A percentile compares a stretch with the other conserved stretches of the same genome.
Conservation (phyloP, 2,888 invertebrate genomes). For the Archaeoteleia sp. region DNA sequence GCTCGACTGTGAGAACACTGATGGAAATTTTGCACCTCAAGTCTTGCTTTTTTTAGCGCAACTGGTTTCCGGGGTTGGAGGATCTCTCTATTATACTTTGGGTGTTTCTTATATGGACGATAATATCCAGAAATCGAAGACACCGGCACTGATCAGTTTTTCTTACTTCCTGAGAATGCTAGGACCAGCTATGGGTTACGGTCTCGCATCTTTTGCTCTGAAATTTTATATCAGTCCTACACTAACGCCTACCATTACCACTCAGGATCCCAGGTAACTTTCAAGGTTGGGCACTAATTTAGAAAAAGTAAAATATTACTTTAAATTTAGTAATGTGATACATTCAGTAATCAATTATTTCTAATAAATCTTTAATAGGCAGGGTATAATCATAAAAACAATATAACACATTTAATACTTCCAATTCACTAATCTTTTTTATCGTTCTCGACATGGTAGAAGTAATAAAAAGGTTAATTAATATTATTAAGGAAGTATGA, state of each 20-base stretch:
- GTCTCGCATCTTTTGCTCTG: conserved; percentile 80
- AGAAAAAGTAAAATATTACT: too few relatives aligned
- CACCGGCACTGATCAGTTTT: conserved; percentile 82
- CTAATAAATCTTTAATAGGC: too few relatives aligned
- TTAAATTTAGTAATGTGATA: too few relatives aligned
- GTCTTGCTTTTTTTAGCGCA: conserved; percentile 81
- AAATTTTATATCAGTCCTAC: conserved; percentile 81
- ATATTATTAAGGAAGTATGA: conserved; percentile 1
- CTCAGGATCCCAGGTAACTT: conserved; percentile 78
- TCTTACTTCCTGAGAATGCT: conserved; percentile 82
- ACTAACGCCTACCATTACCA: conserved; percentile 80
- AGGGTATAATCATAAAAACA: too few relatives aligned
- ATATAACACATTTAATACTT: too few relatives aligned
- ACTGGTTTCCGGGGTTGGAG: conserved; percentile 83
- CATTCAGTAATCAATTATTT: too few relatives aligned
- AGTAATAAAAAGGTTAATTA: too few relatives aligned
- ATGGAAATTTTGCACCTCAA: conserved; percentile 80
- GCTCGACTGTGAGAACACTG: conserved; percentile 75
- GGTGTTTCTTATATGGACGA: conserved; percentile 86
- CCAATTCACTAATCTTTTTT: too few relatives aligned
- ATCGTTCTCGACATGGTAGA: too few relatives aligned
- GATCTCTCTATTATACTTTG: conserved; percentile 81
- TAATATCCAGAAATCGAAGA: conserved; percentile 84
- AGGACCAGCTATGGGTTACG: conserved; percentile 83
- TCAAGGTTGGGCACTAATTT: conserved; percentile 4